Evolutionary conservation across 2,797 vertebrate species (phyloP).

Genomic region (Cygnus olor): DNA sequence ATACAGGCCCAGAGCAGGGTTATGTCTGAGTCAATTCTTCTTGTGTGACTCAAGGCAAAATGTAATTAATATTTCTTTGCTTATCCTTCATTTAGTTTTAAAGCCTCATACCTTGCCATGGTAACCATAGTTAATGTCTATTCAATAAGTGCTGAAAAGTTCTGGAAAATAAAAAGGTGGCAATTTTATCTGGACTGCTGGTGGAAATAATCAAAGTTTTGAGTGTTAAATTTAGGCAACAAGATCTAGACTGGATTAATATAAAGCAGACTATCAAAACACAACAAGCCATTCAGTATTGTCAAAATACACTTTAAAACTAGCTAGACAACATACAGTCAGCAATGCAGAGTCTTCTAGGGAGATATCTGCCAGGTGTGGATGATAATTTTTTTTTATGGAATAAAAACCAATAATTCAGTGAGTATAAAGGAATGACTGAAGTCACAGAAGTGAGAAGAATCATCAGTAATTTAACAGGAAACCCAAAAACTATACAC

Average conservation of each 20-base stretch:
- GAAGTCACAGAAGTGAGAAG: neutral
- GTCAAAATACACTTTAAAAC: neutral
- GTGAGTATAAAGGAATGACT: neutral
- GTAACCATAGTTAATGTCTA: neutral
- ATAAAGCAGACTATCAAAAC: neutral
- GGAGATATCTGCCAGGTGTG: neutral
- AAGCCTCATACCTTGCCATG: neutral
- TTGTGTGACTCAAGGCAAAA: neutral
- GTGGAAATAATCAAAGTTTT: neutral
- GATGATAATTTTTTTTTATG: neutral
- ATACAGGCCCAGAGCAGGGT: neutral
- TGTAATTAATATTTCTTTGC: neutral
- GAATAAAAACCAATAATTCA: neutral
- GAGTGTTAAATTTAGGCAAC: neutral
- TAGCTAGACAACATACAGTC: neutral
- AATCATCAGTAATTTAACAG: neutral
- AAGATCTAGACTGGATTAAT: neutral
- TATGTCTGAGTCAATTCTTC: neutral
- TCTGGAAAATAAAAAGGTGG: neutral
- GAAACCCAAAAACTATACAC: neutral
- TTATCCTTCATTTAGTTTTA: neutral
- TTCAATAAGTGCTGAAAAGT: neutral
- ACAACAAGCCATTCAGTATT: neutral
- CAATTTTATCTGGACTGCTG: neutral
- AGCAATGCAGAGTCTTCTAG: neutral